Evolutionary conservation across 2,113 vertebrate genomes (phyloP).

Genomic region (Stigmatopora argus): DNA sequence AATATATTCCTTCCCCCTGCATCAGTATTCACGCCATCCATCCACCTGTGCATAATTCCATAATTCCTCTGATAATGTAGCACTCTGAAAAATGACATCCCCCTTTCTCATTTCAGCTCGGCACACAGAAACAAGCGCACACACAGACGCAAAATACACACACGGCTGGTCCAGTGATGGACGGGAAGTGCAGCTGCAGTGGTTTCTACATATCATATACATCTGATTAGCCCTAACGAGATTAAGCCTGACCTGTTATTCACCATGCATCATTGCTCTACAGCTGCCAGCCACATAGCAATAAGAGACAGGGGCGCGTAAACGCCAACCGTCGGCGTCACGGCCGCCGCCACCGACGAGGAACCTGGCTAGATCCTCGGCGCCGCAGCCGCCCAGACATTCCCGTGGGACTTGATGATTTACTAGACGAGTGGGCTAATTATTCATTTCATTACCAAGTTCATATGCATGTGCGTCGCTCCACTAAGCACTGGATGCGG

Average conservation of each 20-base stretch:
- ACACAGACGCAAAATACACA: not conserved
- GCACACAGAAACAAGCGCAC: conserved; percentile 16
- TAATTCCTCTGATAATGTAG: conserved; percentile 54
- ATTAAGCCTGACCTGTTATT: conserved; percentile 58
- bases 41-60: conserved; percentile 57
- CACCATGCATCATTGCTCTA: conserved; percentile 39
- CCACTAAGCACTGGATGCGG: conserved; percentile 16
- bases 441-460: conserved; percentile 56
- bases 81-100: conserved; percentile 49
- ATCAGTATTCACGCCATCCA: conserved; percentile 56
- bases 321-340: conserved; percentile 49
- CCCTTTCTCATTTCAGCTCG: conserved; percentile 40
- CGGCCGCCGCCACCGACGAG: conserved; percentile 47
- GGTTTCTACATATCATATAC: conserved; percentile 63
- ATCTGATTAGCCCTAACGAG: conserved; percentile 61
- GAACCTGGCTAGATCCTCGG: conserved; percentile 53
- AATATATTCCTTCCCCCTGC: conserved; percentile 41
- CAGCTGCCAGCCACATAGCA: conserved; percentile 40
- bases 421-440: conserved; percentile 56
- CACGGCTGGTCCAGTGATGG: conserved; percentile 14
- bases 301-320: conserved; percentile 8
- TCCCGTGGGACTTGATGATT: conserved; percentile 54
- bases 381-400: conserved; percentile 44
- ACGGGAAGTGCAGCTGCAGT: conserved; percentile 19
- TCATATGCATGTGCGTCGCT: conserved; percentile 46